Base-by-base conservation (phyloP, 2,113 vertebrate species). In the Dicentrarchus labrax region DNA sequence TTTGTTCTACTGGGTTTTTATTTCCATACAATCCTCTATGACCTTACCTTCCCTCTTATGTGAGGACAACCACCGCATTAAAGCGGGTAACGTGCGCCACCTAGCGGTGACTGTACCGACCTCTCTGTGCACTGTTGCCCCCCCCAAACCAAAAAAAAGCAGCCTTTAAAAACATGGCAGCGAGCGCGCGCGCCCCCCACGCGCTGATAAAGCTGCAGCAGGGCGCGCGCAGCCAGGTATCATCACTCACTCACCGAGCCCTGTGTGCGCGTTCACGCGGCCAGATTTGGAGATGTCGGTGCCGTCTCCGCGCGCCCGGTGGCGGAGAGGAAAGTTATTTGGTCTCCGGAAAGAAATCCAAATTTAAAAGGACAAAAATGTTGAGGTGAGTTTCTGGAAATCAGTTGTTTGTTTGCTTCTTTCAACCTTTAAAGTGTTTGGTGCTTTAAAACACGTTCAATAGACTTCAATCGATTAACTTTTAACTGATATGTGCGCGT, bases 221-320 rank as follows among this genome's bases (percentile, higher is more conserved):
- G 43, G 24, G 12, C 54, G 41, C 54, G 74, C 72, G 43, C 56
- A 1, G 4, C 1, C 6, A 41, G 57, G 61, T 9, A 11, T 50
- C 47, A 71, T 82, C 76, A 41, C 43, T 75, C 74, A 72, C 45
- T 45, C 84, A 78, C 79, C 75, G 38, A 6, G 67, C 53, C 36
- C 38, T 57, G 30, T 0, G n/a, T 57, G 94, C 92, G 94, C 94
- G 91, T 72, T 78, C 94, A 76, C 88, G 88, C 4, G 5, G 4
- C 75, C 73, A 64, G 74, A 67, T 84, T 82, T 81, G 92, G 92
- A 81, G 93, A 92, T 67, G 83, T 94, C 80, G 79, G 93, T 53
- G 90, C 88, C 76, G 84, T 94, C 93, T 93, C 94, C 94, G 89
- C 90, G 87, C 80, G 71, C 84, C 39, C 48, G 76, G 5, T 24